Evolutionary conservation across 2,113 vertebrate genomes (phyloP).

Genomic region (Macaca nemestrina): DNA sequence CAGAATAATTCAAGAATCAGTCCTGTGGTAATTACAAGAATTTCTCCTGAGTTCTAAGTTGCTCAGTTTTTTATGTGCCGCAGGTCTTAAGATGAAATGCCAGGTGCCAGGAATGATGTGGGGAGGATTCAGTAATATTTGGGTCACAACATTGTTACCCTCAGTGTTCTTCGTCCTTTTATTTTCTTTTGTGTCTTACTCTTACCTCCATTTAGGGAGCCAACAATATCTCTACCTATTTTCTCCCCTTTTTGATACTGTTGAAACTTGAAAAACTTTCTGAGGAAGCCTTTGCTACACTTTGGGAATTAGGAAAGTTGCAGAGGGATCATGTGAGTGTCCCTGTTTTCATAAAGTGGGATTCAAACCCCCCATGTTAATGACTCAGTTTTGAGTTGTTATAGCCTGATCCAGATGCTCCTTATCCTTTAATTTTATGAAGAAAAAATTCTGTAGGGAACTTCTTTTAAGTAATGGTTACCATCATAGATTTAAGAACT

Average conservation of each 20-base stretch:
- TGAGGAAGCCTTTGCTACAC: background rate
- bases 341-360: constrained; percentile 27
- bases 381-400: constrained; percentile 7
- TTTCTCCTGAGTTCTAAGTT: constrained; percentile 54
- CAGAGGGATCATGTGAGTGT: background rate
- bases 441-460: constrained; percentile 7
- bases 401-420: background rate
- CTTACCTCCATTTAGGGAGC: constrained; percentile 10
- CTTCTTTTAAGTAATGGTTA: background rate
- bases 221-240: background rate
- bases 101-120: constrained; percentile 12
- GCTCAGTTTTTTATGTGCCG: constrained; percentile 20
- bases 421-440: background rate
- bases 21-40: background rate
- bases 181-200: constrained; percentile 31
- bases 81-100: constrained; percentile 38
- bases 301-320: background rate
- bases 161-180: constrained; percentile 38
- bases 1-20: background rate
- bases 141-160: constrained; percentile 1
- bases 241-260: background rate
- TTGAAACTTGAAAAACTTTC: background rate
- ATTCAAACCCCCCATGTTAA: background rate
- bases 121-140: constrained; percentile 49
- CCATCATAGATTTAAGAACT: constrained; percentile 13